Percentiles rank a stretch among this genome's conserved stretches.
Evolutionary conservation across 1,140 invertebrate species (phyloP).

Genomic region (Dendrolimus kikuchii): DNA sequence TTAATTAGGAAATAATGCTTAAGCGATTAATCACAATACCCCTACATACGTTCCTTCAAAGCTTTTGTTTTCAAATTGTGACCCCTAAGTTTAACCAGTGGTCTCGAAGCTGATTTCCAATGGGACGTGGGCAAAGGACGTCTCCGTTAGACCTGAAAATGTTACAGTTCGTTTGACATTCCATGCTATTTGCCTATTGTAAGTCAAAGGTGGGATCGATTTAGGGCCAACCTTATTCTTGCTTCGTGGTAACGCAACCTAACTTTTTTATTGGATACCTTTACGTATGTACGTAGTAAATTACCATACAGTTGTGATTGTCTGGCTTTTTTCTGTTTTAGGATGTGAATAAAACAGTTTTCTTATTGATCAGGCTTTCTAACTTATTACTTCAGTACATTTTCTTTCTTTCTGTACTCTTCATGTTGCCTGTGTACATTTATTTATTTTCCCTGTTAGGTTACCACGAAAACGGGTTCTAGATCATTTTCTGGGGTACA

Average conservation of each 20-base stretch:
- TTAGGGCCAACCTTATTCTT: constrained; percentile 7
- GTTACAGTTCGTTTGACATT: constrained; percentile 52
- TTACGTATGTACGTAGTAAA: too few relatives aligned
- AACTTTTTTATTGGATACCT: not conserved
- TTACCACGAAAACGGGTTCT: too few relatives aligned
- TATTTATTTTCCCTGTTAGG: too few relatives aligned
- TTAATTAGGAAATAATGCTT: constrained; percentile 68
- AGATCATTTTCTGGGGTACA: too few relatives aligned
- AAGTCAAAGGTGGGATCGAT: constrained; percentile 41
- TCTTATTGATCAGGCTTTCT: too few relatives aligned
- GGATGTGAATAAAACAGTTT: too few relatives aligned
- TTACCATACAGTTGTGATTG: too few relatives aligned
- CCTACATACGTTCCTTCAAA: constrained; percentile 12
- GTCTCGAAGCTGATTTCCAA: constrained; percentile 49
- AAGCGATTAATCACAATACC: constrained; percentile 63
- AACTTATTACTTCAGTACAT: too few relatives aligned
- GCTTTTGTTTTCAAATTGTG: constrained; percentile 26
- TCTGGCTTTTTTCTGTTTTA: too few relatives aligned
- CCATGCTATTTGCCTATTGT: constrained; percentile 42
- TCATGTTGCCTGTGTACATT: too few relatives aligned
- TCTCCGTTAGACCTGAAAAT: constrained; percentile 52
- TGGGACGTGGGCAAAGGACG: constrained; percentile 37
- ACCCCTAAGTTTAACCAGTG: constrained; percentile 12
- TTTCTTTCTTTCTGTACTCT: too few relatives aligned
- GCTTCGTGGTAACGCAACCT: not conserved